Evolutionary conservation across 2,797 vertebrate species (phyloP), one percentile per base, ranked within the genome.

Genomic region (Miichthys miiuy): DNA sequence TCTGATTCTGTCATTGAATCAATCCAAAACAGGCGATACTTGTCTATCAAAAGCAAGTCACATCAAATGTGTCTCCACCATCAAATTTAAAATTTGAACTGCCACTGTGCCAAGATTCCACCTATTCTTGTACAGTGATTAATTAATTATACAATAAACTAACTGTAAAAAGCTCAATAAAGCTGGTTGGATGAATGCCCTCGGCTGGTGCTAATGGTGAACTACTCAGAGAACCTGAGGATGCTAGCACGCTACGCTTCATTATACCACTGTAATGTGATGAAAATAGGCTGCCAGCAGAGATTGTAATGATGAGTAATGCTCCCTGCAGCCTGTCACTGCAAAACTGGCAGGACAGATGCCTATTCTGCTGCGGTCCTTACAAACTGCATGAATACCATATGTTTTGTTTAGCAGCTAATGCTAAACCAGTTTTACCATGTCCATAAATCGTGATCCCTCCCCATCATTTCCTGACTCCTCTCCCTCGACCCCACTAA

Each of bases 271-370:
- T 85, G 86, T 91, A 92, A 92, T 93, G 90, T 90, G 91, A 94
- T 92, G 89, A 92, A 91, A 94, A 93, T 86, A 87, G 81, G 89
- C 89, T 93, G 92, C 91, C 92, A 93, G 90, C 85, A 86, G 83
- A 89, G 90, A 92, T 84, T 84, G 88, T 93, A 94, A 93, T 90
- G 90, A 90, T 93, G 93, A 94, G 91, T 93, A 93, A 94, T 93
- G 82, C 72, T 78, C 83, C 88, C 84, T 21, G 81, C 87, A 87
- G 87, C 81, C 78, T 79, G 87, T 87, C 89, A 86, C 72, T 44
- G 83, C 65, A 78, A 88, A 89, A 83, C 89, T 84, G 84, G 69
- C 85, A 85, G 88, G 89, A 89, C 91, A 86, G 83, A 88, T 83
- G 86, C 88, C 83, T 77, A 70, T 81, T 82, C 77, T 65, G 70